Evolutionary conservation across 2,888 invertebrate species (phyloP), one percentile per base, ranked within the genome.

Genomic region (Andrena bucephala): DNA sequence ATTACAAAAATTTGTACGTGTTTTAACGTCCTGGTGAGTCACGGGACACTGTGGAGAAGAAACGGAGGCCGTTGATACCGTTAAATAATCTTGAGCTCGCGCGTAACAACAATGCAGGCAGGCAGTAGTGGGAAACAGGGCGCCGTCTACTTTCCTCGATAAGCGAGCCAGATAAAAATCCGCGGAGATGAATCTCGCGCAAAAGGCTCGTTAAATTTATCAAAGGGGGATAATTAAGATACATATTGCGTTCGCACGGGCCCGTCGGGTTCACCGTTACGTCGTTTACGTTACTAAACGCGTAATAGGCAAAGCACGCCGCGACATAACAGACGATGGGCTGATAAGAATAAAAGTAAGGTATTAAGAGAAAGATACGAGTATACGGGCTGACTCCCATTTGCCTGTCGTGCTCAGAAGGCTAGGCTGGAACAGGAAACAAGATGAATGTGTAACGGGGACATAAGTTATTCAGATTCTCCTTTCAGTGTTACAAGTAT

Each of bases 201-300:
- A 48, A 77, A 60, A n/a, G 42, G 36, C 82, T 82, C 77, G 70
- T 82, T 77, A 77, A 70, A 77, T 68, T 83, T 71, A 77, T 74
- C 83, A 82, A 75, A 82, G 42, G 50, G 10, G 83, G 50, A 71
- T 81, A 75, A 75, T 82, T 82, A 82, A 82, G 75, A 75, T 75
- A 75, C 75, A 59, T 81, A 81, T 80, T 80, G 73, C 50, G 74
- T 81, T 81, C 81, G 69, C 81, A 81, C 72, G 79, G 57, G 67
- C 24, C 54, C 16, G 71, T 68, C 54, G 63, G 20, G 6, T 72
- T 81, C 79, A 72, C 80, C 80, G 80, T 79, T 81, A 81, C 70
- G 57, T 72, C 67, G 80, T 81, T 81, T 72, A 78, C 33, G 62
- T 72, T 81, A 79, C 80, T 79, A 78, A 81, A 81, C 48, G 52